These are phyloP conservation scores for Montifringilla adamsi DNA, from an alignment of 2,113 vertebrate genomes.

Conservation along the genomic window DNA sequence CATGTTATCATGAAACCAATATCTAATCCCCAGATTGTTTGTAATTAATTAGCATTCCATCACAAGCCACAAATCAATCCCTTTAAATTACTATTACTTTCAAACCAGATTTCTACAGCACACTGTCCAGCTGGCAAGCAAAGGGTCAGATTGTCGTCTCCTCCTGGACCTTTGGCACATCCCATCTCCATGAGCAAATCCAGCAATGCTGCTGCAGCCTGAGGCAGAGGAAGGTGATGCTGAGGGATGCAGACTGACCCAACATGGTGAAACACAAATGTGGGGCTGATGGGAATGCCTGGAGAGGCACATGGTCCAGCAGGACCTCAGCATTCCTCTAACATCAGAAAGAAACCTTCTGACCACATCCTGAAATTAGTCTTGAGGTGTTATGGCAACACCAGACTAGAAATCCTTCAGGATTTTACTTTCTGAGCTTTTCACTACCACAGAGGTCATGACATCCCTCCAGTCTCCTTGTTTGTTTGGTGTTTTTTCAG, in stretches of 20 bases:
- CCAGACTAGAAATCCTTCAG: background rate
- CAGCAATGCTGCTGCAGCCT: background rate
- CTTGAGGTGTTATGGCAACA: background rate
- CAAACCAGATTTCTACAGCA: background rate
- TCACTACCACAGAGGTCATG: background rate
- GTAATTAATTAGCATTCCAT: background rate
- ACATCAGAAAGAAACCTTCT: background rate
- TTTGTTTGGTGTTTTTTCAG: background rate
- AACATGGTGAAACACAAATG: rapidly evolving
- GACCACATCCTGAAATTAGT: background rate
- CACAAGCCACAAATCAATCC: background rate
- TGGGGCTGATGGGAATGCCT: background rate
- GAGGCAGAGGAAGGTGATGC: background rate
- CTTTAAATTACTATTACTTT: background rate
- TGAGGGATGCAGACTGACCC: background rate
- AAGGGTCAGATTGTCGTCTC: background rate
- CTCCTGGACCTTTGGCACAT: background rate
- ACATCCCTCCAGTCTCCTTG: background rate
- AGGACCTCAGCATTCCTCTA: background rate
- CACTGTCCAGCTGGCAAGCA: background rate
- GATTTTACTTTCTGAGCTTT: background rate
- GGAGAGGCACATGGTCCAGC: background rate
- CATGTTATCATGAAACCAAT: background rate
- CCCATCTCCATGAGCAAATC: background rate
- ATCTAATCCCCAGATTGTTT: background rate